These are phyloP conservation scores for Microplitis deprimator DNA, from an alignment of 2,888 invertebrate genomes.

Conservation along the genomic window DNA sequence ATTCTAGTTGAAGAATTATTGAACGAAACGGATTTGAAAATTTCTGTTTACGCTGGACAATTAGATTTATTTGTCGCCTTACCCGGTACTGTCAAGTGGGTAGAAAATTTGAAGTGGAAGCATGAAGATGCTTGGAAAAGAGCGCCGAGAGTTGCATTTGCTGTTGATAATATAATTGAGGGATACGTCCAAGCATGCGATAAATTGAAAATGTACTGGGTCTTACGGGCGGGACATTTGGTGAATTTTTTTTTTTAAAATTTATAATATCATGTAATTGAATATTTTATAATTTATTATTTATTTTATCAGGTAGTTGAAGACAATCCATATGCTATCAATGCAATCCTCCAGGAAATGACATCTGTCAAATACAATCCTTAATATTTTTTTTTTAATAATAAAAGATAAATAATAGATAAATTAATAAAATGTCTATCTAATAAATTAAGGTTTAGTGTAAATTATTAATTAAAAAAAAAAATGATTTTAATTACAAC, in stretches of 20 bases:
- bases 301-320: background rate
- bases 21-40: slow-evolving; percentile 78
- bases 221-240: slow-evolving; percentile 86
- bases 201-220: slow-evolving; percentile 84
- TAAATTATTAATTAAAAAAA: too few relatives aligned
- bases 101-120: slow-evolving; percentile 80
- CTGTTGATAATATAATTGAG: slow-evolving; percentile 77
- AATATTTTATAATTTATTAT: background rate
- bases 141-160: slow-evolving; percentile 75
- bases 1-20: slow-evolving; percentile 78
- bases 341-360: too few relatives aligned
- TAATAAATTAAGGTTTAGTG: too few relatives aligned
- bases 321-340: background rate
- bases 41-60: slow-evolving; percentile 84
- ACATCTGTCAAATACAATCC: too few relatives aligned
- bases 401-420: too few relatives aligned
- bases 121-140: slow-evolving; percentile 75
- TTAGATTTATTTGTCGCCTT: slow-evolving; percentile 89
- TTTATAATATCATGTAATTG: background rate
- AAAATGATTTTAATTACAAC: too few relatives aligned
- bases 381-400: too few relatives aligned
- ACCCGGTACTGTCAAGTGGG: slow-evolving; percentile 83
- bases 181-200: slow-evolving; percentile 81
- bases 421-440: too few relatives aligned
- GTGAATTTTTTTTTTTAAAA: slow-evolving; percentile 71